These are phyloP conservation scores for Dryoscopus gambensis DNA, from an alignment of 2,113 vertebrate species.

Conservation along the genomic window DNA sequence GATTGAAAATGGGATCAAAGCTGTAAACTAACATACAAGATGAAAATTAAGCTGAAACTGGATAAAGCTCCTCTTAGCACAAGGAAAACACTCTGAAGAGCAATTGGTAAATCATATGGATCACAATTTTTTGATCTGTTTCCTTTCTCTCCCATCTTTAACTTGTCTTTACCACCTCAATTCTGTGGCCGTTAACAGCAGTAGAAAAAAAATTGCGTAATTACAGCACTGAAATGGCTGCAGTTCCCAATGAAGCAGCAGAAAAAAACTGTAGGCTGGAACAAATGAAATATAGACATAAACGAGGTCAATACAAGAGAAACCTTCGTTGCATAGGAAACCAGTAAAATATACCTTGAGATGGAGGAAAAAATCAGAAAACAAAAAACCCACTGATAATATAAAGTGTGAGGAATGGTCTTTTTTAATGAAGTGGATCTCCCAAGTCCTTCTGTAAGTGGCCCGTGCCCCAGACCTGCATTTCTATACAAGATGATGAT, in stretches of 20 bases:
- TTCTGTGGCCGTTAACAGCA: background rate
- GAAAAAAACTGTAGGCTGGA: background rate
- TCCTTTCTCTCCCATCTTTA: background rate
- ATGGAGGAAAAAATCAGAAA: background rate
- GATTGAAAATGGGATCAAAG: background rate
- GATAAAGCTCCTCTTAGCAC: background rate
- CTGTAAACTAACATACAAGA: background rate
- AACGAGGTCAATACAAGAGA: background rate
- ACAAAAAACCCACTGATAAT: accelerated
- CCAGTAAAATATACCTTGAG: background rate
- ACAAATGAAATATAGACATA: background rate
- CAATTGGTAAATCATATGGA: background rate
- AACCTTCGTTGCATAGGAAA: background rate
- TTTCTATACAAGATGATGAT: background rate
- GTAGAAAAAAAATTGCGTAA: background rate
- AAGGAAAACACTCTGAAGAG: background rate
- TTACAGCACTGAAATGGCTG: background rate
- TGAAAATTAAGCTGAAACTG: background rate
- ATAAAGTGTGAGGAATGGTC: background rate
- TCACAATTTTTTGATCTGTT: background rate
- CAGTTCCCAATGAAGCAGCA: background rate
- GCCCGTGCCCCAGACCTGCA: background rate
- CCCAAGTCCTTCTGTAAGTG: background rate
- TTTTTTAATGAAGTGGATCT: background rate
- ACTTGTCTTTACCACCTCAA: background rate